Base-by-base conservation (phyloP, 2,888 invertebrate genomes). In the Epiblema foenella region DNA sequence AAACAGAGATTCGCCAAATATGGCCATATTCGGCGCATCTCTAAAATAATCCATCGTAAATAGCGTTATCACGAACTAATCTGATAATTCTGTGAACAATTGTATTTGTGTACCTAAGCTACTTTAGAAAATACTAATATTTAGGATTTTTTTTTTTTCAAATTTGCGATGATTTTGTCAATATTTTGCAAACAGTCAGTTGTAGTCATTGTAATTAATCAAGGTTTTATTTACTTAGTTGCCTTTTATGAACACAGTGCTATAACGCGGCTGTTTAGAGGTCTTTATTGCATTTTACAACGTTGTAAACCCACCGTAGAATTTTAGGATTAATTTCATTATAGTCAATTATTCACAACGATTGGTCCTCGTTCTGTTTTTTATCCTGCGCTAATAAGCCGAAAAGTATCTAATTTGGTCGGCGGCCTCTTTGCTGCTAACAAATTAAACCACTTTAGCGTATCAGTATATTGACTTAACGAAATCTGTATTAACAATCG, bases 281-380 rank as follows among this genome's bases (percentile, higher is more conserved):
- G 81, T 89, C 89, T 92, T 93, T 93, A 93, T 92, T 90, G 89
- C 91, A 84, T 88, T 93, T 93, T 93, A 93, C 85, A 90, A 82
- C 91, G 91, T 83, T 89, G 86, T 93, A 93, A 93, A 93, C 93
- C 90, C 89, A 93, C 93, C 91, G 92, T 93, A 90, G 90, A 89
- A 92, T 91, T 91, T 92, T 89, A 90, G 91, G 88, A 92, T 93
- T 93, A 92, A 93, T 93, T 93, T 93, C 92, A 93, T 93, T 93
- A 91, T 91, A 84, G 91, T 91, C 92, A 93, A 93, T 93, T 93
- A 93, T 91, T 91, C 91, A 92, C 89, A 88, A 91, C 87, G 89
- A 88, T 89, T 86, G 86, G 83, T 77, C 74, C 88, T 88, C 87
- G 87, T 88, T 90, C 84, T 77, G 85, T 87, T 91, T 93, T 90